Conservation (phyloP, 1,140 invertebrate genomes). For the Agrypnia vestita region DNA sequence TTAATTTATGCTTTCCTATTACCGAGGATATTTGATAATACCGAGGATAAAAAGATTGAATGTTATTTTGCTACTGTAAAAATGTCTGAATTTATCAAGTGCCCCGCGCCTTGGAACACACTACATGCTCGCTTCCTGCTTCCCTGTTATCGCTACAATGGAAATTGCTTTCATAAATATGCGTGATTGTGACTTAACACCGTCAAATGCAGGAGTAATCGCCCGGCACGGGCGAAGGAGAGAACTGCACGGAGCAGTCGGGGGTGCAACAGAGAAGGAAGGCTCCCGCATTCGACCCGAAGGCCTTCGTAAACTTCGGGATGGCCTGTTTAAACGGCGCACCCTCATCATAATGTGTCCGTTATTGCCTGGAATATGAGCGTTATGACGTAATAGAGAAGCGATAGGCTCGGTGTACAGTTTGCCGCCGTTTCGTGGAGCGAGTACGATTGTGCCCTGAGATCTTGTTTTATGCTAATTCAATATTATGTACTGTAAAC, state of each 20-base stretch:
- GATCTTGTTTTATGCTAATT: too few species aligned
- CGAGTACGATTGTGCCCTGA: neutral
- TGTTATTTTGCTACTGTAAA: neutral
- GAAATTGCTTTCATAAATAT: conserved; percentile 55
- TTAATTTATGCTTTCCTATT: too few species aligned
- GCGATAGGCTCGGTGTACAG: conserved; percentile 7
- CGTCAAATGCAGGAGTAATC: conserved; percentile 50
- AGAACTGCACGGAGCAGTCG: neutral
- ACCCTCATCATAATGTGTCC: conserved; percentile 60
- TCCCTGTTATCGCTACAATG: conserved; percentile 49
- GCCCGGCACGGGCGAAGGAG: conserved; percentile 17
- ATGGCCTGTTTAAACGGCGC: conserved; percentile 48
- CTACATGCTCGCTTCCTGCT: conserved; percentile 14
- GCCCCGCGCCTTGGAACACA: neutral
- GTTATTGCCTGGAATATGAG: conserved; percentile 54
- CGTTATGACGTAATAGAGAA: conserved; percentile 39
- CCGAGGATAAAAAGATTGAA: too few species aligned
- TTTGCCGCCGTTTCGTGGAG: conserved; percentile 9
- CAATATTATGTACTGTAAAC: too few species aligned
- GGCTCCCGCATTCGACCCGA: neutral
- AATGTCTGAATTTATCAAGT: neutral
- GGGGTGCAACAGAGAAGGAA: conserved; percentile 9
- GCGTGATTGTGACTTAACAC: conserved; percentile 54
- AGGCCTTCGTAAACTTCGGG: neutral
- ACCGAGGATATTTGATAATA: too few species aligned